Conservation (phyloP, 1,140 invertebrate species). For the Archegozetes longisetosus region DNA sequence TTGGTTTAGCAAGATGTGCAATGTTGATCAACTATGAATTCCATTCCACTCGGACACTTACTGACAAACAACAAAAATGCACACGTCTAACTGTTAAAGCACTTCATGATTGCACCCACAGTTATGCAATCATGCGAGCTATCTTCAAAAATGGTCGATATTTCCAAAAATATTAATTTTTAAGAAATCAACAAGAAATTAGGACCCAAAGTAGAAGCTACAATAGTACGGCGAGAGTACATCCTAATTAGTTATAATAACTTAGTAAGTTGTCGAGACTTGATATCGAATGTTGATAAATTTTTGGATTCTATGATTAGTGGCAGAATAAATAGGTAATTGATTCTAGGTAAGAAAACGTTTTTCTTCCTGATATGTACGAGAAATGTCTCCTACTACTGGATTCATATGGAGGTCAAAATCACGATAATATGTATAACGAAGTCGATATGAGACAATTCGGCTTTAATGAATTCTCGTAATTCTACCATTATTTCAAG, state of each 20-base stretch:
- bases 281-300: neutral
- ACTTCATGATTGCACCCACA: neutral
- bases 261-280: neutral
- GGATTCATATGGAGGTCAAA: conserved; percentile 1
- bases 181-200: neutral
- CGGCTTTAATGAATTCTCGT: too few relatives aligned
- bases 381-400: neutral
- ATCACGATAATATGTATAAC: neutral
- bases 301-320: too few relatives aligned
- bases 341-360: neutral
- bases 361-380: neutral
- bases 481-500: too few relatives aligned
- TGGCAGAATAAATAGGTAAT: neutral
- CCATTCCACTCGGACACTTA: neutral
- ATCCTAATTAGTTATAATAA: neutral
- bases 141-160: neutral
- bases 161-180: neutral
- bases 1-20: neutral
- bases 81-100: neutral
- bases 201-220: neutral
- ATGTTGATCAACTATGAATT: neutral
- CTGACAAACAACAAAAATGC: neutral
- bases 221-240: neutral
- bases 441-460: too few relatives aligned
- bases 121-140: conserved; percentile 4